A percentile compares a stretch with the other conserved stretches of the same genome.
Conservation (phyloP, 1,140 invertebrate species). For the Holotrichia oblita region DNA sequence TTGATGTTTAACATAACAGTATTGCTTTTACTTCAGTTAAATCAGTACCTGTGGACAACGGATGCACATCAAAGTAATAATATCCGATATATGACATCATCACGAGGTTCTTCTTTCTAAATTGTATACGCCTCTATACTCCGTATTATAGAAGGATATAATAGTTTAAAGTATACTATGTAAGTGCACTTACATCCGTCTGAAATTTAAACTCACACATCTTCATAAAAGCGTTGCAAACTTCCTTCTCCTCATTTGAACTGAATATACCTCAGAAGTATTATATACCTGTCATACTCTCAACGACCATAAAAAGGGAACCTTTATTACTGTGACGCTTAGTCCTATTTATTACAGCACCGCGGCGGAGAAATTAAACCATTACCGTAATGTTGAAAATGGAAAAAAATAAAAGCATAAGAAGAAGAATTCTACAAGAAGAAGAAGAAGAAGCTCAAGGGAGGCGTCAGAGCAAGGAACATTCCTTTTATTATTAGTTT, state of each 20-base stretch:
- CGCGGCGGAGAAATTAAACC: slow-evolving; percentile 14
- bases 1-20: too few relatives aligned
- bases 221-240: too few relatives aligned
- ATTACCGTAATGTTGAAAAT: slow-evolving; percentile 2
- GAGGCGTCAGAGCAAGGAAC: not conserved
- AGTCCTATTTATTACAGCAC: slow-evolving; percentile 6
- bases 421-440: not conserved
- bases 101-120: too few relatives aligned
- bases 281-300: not conserved
- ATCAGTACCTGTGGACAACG: too few relatives aligned
- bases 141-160: too few relatives aligned
- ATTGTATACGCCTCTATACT: too few relatives aligned
- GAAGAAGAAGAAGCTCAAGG: not conserved
- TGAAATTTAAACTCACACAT: too few relatives aligned
- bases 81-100: too few relatives aligned
- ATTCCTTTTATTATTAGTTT: slow-evolving; percentile 37
- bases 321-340: slow-evolving; percentile 14
- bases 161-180: too few relatives aligned
- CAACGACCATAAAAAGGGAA: not conserved
- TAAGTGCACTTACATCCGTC: too few relatives aligned
- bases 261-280: not conserved
- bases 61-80: too few relatives aligned
- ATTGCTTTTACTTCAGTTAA: too few relatives aligned
- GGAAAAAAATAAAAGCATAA: slow-evolving; percentile 3
- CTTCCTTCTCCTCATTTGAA: not conserved